Evolutionary conservation across 2,888 invertebrate species (phyloP).

Genomic region (Spicauda simplicius): DNA sequence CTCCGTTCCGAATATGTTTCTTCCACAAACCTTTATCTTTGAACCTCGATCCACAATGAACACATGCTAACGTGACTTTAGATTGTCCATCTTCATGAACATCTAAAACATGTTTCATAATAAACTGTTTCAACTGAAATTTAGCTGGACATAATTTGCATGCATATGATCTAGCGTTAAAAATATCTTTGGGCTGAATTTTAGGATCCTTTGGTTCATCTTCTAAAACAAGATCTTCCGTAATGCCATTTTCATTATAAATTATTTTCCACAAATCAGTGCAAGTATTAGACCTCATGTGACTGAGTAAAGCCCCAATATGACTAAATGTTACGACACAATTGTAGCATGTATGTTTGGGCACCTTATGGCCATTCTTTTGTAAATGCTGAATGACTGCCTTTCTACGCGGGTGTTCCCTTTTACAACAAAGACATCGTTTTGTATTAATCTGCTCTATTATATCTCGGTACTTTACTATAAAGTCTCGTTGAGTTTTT

Average conservation of each 20-base stretch:
- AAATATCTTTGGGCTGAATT: slow-evolving; percentile 78
- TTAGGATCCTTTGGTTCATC: slow-evolving; percentile 70
- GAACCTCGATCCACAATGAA: slow-evolving; percentile 75
- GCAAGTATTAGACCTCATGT: slow-evolving; percentile 79
- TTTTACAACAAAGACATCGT: slow-evolving; percentile 76
- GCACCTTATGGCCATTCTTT: slow-evolving; percentile 83
- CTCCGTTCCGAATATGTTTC: slow-evolving; percentile 80
- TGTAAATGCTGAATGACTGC: slow-evolving; percentile 82
- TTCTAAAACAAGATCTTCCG: slow-evolving; percentile 76
- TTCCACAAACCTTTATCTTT: slow-evolving; percentile 76
- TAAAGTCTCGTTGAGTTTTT: slow-evolving; percentile 76
- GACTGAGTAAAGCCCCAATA: slow-evolving; percentile 79
- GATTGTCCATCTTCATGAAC: slow-evolving; percentile 81
- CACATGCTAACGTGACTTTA: slow-evolving; percentile 68
- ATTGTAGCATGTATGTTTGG: slow-evolving; percentile 86
- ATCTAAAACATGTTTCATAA: slow-evolving; percentile 80
- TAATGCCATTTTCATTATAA: slow-evolving; percentile 77
- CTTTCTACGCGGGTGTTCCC: slow-evolving; percentile 77
- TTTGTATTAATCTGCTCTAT: slow-evolving; percentile 81
- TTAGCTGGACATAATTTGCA: slow-evolving; percentile 81
- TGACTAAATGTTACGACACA: slow-evolving; percentile 85
- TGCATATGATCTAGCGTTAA: slow-evolving; percentile 79
- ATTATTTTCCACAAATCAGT: slow-evolving; percentile 81
- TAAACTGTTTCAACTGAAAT: slow-evolving; percentile 80
- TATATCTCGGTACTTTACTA: slow-evolving; percentile 72